Evolutionary conservation across 2,113 vertebrate genomes (phyloP), one percentile per base, ranked within the genome.

Genomic region (Grammomys surdaster): DNA sequence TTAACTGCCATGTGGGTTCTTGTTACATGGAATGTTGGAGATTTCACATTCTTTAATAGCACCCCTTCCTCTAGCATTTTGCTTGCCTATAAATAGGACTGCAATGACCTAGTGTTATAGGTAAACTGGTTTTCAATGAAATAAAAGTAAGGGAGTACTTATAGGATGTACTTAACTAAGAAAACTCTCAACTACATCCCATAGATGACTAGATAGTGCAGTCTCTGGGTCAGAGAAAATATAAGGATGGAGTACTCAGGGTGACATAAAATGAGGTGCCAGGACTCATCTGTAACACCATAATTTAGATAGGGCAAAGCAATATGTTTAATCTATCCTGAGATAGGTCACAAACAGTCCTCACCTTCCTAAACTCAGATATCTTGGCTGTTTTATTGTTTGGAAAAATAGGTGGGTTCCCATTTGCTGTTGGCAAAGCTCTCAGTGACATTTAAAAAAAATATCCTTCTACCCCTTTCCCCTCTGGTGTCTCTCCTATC

Each of bases 381-480:
- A 36, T 86, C 54, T 82, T 63, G 28, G 24, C 16, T 60, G 65
- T 7, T 40, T 28, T 69, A 16, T 43, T 78, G 22, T 17, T 19
- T 78, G n/a, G 24, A 78, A 90, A 92, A 92, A 85, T 60, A 7
- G 33, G 70, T 75, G 0, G 7, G 33, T 73, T 54, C 40, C 87
- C 31, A 69, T 48, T 80, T 54, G 19, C 48, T 26, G 36, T 86
- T 91, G 86, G 17, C 93, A 93, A 93, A 90, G 70, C 11, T 78
- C 40, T 73, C 82, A 54, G 80, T 13, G 5, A 43, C 48, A 88
- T 4, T 76, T 75, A 1, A 17, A 60, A 28, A 60, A 95, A 78
- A 56, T 51, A n/a, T 78, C 43, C 36, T 90, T 90, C 51, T 13
- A 69, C 12, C 6, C 84, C 5, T 60, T 46, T 48, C 69, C 48